Evolutionary conservation across 1,140 invertebrate genomes (phyloP).

Genomic region (Drosophila paulistorum): DNA sequence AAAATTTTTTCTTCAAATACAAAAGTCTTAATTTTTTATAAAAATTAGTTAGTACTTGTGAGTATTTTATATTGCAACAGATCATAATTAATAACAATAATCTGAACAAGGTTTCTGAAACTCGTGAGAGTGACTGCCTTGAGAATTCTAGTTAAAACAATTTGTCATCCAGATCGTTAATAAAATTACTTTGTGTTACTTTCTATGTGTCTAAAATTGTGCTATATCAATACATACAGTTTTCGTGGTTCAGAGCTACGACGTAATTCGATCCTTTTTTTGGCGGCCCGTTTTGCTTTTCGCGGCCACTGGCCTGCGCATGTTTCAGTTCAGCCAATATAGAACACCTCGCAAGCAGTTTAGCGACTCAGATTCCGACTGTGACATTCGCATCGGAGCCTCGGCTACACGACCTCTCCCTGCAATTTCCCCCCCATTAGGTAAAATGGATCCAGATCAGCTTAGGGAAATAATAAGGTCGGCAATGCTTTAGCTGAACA

Average conservation of each 20-base stretch:
- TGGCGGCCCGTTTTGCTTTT: neutral
- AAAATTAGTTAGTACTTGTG: neutral
- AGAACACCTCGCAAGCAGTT: neutral
- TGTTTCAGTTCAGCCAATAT: neutral
- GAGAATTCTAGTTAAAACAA: slow-evolving; percentile 15
- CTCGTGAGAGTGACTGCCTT: slow-evolving; percentile 15
- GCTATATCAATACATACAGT: neutral
- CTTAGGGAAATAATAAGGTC: neutral
- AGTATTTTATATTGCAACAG: slow-evolving; percentile 1
- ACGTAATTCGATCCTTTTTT: neutral
- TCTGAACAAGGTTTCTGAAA: neutral
- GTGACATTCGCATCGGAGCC: neutral
- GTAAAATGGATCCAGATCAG: neutral
- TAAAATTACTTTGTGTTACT: neutral
- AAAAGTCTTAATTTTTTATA: neutral
- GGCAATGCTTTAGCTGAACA: slow-evolving; percentile 2
- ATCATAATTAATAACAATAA: neutral
- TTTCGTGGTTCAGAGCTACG: neutral
- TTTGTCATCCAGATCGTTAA: slow-evolving; percentile 6
- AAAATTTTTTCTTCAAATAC: too few relatives aligned
- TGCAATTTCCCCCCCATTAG: neutral
- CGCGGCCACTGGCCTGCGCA: slow-evolving; percentile 1
- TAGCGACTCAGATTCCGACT: slow-evolving; percentile 10
- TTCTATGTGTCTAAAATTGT: neutral
- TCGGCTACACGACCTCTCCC: neutral